phyloP scores from a whole-genome alignment of 2,113 vertebrate species.

The Pedionomus torquatus region DNA sequence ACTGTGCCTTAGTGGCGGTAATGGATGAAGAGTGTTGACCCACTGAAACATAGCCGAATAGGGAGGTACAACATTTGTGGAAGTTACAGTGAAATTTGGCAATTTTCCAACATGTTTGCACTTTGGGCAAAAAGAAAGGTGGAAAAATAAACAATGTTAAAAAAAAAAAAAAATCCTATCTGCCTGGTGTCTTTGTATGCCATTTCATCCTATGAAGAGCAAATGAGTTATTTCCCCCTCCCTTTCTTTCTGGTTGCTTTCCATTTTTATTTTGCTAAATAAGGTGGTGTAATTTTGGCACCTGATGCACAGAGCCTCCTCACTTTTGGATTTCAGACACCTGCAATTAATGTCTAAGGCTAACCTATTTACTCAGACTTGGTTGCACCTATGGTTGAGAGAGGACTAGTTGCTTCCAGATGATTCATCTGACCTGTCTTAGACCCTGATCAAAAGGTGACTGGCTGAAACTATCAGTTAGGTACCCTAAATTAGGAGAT shows the following conservation, averaged over 20 bases:
- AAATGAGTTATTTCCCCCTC: background rate
- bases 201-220: background rate
- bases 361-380: background rate
- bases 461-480: background rate
- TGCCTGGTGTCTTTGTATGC: background rate
- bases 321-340: background rate
- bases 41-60: background rate
- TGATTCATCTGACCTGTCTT: constrained; percentile 22
- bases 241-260: background rate
- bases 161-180: background rate
- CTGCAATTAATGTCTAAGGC: background rate
- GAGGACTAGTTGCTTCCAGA: background rate
- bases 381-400: background rate
- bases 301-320: background rate
- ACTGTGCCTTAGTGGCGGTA: background rate
- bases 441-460: background rate
- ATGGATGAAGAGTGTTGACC: background rate
- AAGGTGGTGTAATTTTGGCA: background rate
- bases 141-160: background rate
- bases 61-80: background rate
- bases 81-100: background rate
- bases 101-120: background rate
- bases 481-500: background rate
- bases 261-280: background rate
- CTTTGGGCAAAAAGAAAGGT: background rate